phyloP scores from a whole-genome alignment of 2,888 invertebrate species.

The Ornithoptera priamus region DNA sequence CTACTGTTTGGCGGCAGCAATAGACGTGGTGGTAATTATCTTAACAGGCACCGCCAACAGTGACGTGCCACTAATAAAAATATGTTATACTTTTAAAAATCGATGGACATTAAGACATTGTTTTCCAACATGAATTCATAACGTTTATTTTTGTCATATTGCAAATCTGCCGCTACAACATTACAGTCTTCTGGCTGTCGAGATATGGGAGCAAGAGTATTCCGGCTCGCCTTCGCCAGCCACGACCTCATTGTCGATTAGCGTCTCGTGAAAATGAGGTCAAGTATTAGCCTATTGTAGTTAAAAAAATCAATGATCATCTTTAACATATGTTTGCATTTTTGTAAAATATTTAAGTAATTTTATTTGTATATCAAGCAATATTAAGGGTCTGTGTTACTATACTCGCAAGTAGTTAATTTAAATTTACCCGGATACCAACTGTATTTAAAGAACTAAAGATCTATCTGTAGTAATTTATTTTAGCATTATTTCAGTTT shows the following conservation, averaged over 20 bases:
- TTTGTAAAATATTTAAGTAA: not conserved
- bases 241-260: too few species aligned
- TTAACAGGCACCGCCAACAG: too few species aligned
- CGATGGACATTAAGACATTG: not conserved
- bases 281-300: too few species aligned
- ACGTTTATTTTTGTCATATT: not conserved
- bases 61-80: too few species aligned
- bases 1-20: too few species aligned
- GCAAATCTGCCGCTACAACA: too few species aligned
- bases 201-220: too few species aligned
- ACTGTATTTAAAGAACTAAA: slow-evolving; percentile 15
- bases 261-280: too few species aligned
- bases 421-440: not conserved
- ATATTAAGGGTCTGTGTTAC: not conserved
- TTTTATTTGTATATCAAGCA: slow-evolving; percentile 1
- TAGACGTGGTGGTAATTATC: too few species aligned
- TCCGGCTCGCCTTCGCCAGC: too few species aligned
- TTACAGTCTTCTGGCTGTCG: too few species aligned
- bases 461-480: slow-evolving; percentile 31
- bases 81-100: not conserved
- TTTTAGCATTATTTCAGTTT: slow-evolving; percentile 25
- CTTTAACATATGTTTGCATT: not conserved
- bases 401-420: slow-evolving; percentile 1
- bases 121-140: not conserved
- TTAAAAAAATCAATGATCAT: not conserved